Evolutionary conservation across 2,797 vertebrate genomes (phyloP).

Genomic region (Scomberomorus guttatus): DNA sequence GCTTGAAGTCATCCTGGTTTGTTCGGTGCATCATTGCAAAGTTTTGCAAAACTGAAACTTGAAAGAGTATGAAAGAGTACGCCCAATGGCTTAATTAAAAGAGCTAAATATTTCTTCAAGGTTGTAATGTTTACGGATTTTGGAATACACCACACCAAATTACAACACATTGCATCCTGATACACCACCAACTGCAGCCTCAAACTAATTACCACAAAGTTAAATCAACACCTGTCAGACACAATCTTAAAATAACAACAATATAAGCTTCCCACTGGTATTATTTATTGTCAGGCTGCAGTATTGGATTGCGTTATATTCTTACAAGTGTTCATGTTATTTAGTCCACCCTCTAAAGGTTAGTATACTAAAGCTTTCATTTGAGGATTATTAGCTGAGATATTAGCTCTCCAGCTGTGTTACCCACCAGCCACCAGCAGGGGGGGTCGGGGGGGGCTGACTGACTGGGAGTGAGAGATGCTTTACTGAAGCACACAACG

Average conservation of each 20-base stretch:
- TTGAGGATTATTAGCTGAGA: no score
- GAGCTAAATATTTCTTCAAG: slow-evolving; percentile 3
- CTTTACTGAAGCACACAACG: no score
- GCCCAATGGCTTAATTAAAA: slow-evolving; percentile 4
- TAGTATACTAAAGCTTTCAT: background rate
- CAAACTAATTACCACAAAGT: background rate
- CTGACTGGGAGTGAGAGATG: no score
- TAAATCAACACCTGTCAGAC: background rate
- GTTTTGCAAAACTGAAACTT: background rate
- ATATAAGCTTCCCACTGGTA: background rate
- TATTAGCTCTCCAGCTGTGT: no score
- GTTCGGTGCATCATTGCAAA: background rate
- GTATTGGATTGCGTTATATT: background rate
- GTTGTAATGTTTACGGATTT: background rate
- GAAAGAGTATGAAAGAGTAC: background rate
- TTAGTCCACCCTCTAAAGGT: background rate
- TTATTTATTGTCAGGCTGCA: background rate
- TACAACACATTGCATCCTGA: no score
- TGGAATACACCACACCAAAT: background rate
- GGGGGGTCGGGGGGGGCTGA: no score
- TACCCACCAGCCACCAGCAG: no score
- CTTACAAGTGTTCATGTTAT: background rate
- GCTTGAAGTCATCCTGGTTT: background rate
- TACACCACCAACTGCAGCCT: background rate
- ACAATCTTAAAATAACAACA: background rate